Conservation (phyloP, 92 coral and sea anemone species). For the Desmophyllum pertusum region DNA sequence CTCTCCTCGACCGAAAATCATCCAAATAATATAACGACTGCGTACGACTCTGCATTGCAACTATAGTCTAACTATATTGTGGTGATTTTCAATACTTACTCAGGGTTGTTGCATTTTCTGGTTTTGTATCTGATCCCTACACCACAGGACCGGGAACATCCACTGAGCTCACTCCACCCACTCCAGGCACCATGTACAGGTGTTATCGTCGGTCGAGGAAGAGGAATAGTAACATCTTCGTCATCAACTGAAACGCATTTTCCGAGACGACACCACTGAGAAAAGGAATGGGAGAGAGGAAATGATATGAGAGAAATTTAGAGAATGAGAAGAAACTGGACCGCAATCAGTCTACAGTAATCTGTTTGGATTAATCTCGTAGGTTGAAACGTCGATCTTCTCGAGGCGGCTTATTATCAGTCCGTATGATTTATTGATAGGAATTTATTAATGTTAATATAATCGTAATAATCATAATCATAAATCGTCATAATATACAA, state of each 20-base stretch:
- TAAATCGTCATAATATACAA: too few species aligned
- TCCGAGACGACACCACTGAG: slow-evolving; percentile 92
- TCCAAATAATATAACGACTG: not conserved
- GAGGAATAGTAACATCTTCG: slow-evolving; percentile 52
- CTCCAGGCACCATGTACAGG: slow-evolving; percentile 90
- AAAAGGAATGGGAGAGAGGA: not conserved
- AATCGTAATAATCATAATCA: too few species aligned
- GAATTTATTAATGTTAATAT: too few species aligned
- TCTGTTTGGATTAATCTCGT: too few species aligned
- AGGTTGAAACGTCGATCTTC: not conserved
- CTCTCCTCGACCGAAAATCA: not conserved
- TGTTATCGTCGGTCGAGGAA: slow-evolving; percentile 67
- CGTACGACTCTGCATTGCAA: not conserved
- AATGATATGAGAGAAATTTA: not conserved
- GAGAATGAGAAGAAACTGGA: not conserved
- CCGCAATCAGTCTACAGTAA: too few species aligned
- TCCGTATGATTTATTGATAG: not conserved
- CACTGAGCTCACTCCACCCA: slow-evolving; percentile 68
- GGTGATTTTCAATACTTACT: slow-evolving; percentile 44
- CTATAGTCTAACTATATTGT: not conserved
- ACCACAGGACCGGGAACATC: slow-evolving; percentile 86
- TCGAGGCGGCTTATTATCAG: not conserved
- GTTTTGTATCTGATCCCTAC: slow-evolving; percentile 70
- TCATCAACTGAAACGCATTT: slow-evolving; percentile 69
- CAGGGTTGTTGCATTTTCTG: slow-evolving; percentile 78